A percentile compares a stretch with the other conserved stretches of the same genome.
These are phyloP conservation scores for Leucoraja ocellata DNA, from an alignment of 2,797 vertebrate species.

Conservation along the genomic window DNA sequence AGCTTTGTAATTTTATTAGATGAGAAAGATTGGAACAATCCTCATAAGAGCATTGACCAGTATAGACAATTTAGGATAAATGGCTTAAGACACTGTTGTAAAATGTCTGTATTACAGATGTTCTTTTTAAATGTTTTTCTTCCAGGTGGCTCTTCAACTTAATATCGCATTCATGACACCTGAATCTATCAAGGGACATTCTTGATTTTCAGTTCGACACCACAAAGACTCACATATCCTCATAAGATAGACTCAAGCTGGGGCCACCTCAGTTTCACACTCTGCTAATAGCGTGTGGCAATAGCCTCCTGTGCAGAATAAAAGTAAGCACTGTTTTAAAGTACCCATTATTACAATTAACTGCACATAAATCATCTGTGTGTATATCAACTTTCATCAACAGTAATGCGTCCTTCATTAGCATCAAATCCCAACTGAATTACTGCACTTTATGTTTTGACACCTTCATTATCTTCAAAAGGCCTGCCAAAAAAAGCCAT, in stretches of 20 bases:
- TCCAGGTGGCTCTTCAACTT: background rate
- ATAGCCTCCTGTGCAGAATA: background rate
- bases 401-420: background rate
- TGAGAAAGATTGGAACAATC: background rate
- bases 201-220: background rate
- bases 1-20: background rate
- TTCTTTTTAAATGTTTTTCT: background rate
- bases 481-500: background rate
- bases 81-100: background rate
- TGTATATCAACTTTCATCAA: background rate
- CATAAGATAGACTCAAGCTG: background rate
- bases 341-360: background rate
- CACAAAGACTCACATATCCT: background rate
- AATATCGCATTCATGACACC: background rate
- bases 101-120: background rate
- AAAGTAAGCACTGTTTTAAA: background rate
- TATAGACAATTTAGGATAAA: background rate
- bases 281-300: background rate
- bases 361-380: background rate
- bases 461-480: slow-evolving; percentile 23
- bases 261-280: background rate
- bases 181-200: background rate
- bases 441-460: background rate
- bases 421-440: background rate
- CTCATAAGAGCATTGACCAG: background rate